Evolutionary conservation across 2,797 vertebrate genomes (phyloP).

Genomic region (Botia almorhae): DNA sequence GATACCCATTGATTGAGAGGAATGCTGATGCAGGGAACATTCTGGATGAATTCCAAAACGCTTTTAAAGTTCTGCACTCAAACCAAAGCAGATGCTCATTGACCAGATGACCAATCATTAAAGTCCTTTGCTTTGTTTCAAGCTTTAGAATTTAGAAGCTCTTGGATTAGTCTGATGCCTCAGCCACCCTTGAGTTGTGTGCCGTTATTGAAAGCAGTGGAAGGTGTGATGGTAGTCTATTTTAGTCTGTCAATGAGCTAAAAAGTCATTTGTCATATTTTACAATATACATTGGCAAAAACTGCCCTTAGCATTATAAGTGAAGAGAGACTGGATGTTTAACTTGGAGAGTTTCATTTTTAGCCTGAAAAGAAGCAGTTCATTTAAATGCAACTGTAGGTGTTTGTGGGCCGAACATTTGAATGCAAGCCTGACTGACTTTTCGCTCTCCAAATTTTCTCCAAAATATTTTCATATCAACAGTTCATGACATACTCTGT

Average conservation of each 20-base stretch:
- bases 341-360: slow-evolving; percentile 39
- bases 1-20: slow-evolving; percentile 79
- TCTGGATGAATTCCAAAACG: slow-evolving; percentile 72
- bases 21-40: slow-evolving; percentile 77
- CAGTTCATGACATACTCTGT: not conserved
- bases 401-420: not conserved
- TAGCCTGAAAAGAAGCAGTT: slow-evolving; percentile 15
- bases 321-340: slow-evolving; percentile 24
- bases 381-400: slow-evolving; percentile 12
- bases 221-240: slow-evolving; percentile 47
- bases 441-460: not conserved
- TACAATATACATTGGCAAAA: slow-evolving; percentile 48
- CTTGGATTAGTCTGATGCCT: slow-evolving; percentile 36
- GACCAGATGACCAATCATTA: slow-evolving; percentile 79
- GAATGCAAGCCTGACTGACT: not conserved
- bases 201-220: slow-evolving; percentile 48
- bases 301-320: slow-evolving; percentile 12
- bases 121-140: slow-evolving; percentile 65
- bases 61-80: slow-evolving; percentile 78
- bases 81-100: slow-evolving; percentile 77
- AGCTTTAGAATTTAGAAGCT: not conserved
- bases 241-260: slow-evolving; percentile 38
- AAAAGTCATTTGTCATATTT: slow-evolving; percentile 58
- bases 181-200: not conserved
- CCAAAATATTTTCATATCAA: not conserved